Conservation (phyloP, 2,797 vertebrate species). For the Mallotus villosus region DNA sequence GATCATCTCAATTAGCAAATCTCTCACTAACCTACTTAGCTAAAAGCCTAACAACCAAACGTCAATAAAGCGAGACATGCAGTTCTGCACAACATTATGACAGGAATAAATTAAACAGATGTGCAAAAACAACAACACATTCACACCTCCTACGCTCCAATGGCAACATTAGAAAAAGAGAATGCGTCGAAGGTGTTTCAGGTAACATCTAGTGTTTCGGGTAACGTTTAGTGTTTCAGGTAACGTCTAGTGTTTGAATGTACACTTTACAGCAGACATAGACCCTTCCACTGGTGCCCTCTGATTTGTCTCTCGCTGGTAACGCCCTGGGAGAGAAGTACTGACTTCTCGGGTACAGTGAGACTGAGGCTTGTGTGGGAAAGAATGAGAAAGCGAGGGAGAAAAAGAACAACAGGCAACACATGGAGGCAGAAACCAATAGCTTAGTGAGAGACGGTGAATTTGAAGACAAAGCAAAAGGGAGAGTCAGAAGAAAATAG, state of each 20-base stretch:
- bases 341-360: constrained; percentile 14
- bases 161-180: too few species aligned
- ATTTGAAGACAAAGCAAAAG: neutral
- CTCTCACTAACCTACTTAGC: too few species aligned
- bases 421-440: constrained; percentile 33
- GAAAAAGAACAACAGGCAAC: neutral
- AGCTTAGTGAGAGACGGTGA: constrained; percentile 14
- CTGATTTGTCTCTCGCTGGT: constrained; percentile 30
- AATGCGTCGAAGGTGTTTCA: too few species aligned
- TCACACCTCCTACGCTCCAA: too few species aligned
- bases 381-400: constrained; percentile 19
- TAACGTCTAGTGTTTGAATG: constrained; percentile 27
- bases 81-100: too few species aligned
- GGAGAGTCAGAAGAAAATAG: neutral
- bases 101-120: too few species aligned
- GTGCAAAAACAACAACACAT: too few species aligned
- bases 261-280: constrained; percentile 8
- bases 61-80: too few species aligned
- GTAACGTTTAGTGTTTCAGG: neutral
- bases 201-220: constrained; percentile 14
- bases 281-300: constrained; percentile 24
- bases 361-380: constrained; percentile 14
- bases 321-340: constrained; percentile 27
- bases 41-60: too few species aligned
- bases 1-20: too few species aligned